These are phyloP conservation scores for Sarcophaga carnaria DNA, from an alignment of 2,888 invertebrate genomes.

Conservation along the genomic window DNA sequence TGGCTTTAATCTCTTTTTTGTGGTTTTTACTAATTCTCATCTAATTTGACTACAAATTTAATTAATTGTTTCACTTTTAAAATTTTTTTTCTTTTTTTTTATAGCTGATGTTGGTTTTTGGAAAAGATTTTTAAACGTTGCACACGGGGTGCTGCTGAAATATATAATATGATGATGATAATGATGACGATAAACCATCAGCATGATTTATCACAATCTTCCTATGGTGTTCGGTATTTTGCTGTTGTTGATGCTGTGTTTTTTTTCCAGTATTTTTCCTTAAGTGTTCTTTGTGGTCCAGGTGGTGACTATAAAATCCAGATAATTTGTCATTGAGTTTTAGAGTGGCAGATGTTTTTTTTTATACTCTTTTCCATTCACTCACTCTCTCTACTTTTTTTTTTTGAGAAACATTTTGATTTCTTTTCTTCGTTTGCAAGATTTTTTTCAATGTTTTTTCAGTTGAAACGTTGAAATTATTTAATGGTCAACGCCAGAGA, in stretches of 20 bases:
- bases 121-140: constrained; percentile 28
- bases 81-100: too few relatives aligned
- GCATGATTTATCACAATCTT: constrained; percentile 64
- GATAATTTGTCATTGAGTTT: constrained; percentile 67
- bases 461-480: constrained; percentile 12
- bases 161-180: constrained; percentile 9
- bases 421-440: constrained; percentile 7
- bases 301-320: constrained; percentile 64
- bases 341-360: constrained; percentile 64
- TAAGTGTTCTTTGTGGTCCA: constrained; percentile 65
- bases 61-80: constrained; percentile 61
- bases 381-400: too few relatives aligned
- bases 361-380: too few relatives aligned
- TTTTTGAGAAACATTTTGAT: constrained; percentile 44
- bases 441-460: not conserved
- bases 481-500: constrained; percentile 3
- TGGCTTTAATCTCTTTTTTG: constrained; percentile 38
- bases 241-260: not conserved
- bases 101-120: not conserved
- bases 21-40: constrained; percentile 63
- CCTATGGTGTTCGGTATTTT: constrained; percentile 19
- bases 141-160: not conserved
- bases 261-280: constrained; percentile 29
- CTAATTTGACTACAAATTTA: constrained; percentile 68
- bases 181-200: constrained; percentile 54